phyloP scores from a whole-genome alignment of 2,113 vertebrate species.

The Apus apus region DNA sequence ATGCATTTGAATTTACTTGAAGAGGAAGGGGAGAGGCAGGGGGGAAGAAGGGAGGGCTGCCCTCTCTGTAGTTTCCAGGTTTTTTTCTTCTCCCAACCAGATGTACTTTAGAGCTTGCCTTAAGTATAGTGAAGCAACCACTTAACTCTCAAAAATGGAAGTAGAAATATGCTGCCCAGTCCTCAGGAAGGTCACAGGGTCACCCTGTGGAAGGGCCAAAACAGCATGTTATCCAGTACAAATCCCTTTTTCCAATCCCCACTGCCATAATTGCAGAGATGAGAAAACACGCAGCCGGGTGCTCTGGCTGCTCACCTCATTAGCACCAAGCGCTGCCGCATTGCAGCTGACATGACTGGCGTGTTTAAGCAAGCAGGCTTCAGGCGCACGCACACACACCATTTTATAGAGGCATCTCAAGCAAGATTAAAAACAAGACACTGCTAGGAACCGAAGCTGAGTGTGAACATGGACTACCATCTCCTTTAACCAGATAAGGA shows the following conservation, averaged over 20 bases:
- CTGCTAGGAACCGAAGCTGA: neutral
- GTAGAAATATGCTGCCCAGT: neutral
- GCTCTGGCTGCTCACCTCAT: slow-evolving; percentile 60
- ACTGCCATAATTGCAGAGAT: slow-evolving; percentile 9
- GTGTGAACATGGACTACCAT: neutral
- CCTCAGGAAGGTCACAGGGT: neutral
- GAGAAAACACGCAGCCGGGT: slow-evolving; percentile 37
- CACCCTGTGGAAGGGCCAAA: neutral
- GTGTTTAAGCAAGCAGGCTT: slow-evolving; percentile 55
- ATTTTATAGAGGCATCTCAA: slow-evolving; percentile 18
- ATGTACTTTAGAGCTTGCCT: neutral
- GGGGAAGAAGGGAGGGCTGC: neutral
- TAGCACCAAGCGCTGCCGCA: slow-evolving; percentile 66
- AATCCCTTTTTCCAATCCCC: slow-evolving; percentile 3
- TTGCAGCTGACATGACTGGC: slow-evolving; percentile 67
- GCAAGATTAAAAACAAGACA: slow-evolving; percentile 8
- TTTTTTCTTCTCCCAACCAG: neutral
- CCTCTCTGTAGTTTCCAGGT: neutral
- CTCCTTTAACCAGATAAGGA: neutral
- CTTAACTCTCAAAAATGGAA: neutral
- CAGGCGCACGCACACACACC: neutral
- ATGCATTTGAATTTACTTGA: neutral
- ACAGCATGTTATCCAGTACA: neutral
- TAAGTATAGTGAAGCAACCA: neutral
- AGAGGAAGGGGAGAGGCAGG: too few relatives aligned